These are phyloP conservation scores for Eptesicus fuscus DNA, from an alignment of 2,113 vertebrate species.

Conservation along the genomic window DNA sequence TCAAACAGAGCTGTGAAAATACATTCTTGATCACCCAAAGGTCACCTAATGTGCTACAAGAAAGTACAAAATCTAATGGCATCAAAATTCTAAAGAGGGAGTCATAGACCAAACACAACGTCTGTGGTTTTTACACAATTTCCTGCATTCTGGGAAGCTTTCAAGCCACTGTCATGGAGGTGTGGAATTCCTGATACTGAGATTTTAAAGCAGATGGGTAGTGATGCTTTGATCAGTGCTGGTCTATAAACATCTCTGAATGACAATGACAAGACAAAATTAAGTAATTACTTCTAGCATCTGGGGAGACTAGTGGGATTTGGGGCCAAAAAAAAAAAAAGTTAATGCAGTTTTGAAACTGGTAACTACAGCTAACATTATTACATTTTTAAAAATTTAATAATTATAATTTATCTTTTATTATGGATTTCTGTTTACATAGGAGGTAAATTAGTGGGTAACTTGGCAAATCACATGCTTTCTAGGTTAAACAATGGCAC, in stretches of 20 bases:
- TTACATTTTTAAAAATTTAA: not conserved
- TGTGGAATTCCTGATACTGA: not conserved
- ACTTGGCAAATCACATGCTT: not conserved
- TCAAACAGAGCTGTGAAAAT: not conserved
- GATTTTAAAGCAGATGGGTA: not conserved
- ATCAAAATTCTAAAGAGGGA: not conserved
- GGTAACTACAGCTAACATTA: not conserved
- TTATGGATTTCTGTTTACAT: not conserved
- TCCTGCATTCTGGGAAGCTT: not conserved
- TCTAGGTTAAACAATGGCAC: not conserved
- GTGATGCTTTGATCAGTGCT: not conserved
- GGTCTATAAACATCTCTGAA: not conserved
- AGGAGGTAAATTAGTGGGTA: not conserved
- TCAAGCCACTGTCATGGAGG: not conserved
- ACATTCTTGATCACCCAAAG: not conserved
- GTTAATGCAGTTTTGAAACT: not conserved
- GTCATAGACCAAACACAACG: accelerated
- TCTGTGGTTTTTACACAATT: not conserved
- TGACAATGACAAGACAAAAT: not conserved
- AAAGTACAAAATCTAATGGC: not conserved
- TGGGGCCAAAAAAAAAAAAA: not conserved
- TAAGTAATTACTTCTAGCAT: not conserved
- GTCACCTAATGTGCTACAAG: not conserved
- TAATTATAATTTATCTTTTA: not conserved
- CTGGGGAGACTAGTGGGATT: not conserved